Conservation (phyloP, 2,888 invertebrate genomes). For the Spisula solida region DNA sequence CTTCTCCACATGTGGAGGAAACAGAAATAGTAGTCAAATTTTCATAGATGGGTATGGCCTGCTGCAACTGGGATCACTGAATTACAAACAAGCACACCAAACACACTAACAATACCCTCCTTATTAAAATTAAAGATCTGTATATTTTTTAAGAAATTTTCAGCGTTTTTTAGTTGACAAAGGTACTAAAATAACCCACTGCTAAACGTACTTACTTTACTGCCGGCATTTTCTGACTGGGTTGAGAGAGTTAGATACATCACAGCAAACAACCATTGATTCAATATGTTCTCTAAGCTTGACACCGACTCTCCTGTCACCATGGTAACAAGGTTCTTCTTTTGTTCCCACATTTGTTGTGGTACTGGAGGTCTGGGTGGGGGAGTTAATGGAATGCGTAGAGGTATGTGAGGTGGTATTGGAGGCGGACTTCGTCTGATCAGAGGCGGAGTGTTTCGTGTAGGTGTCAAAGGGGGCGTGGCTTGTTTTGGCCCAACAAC, state of each 20-base stretch:
- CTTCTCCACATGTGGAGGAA: too few species aligned
- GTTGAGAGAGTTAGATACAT: conserved; percentile 81
- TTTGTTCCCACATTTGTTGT: conserved; percentile 23
- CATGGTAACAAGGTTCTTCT: conserved; percentile 57
- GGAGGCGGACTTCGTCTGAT: conserved; percentile 58
- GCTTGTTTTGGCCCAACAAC: conserved; percentile 82
- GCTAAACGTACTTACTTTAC: conserved; percentile 56
- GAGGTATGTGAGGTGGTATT: conserved; percentile 62
- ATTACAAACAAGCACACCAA: too few species aligned
- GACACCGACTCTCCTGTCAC: conserved; percentile 67
- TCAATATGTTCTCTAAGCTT: conserved; percentile 57
- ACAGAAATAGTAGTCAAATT: too few species aligned
- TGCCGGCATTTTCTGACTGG: conserved; percentile 64
- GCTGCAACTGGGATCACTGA: too few species aligned
- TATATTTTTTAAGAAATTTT: too few species aligned
- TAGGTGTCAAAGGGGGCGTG: conserved; percentile 68
- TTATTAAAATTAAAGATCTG: too few species aligned
- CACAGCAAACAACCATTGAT: conserved; percentile 72
- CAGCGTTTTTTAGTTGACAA: too few species aligned
- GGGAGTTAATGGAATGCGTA: conserved; percentile 53
- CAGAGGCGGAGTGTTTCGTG: conserved; percentile 62
- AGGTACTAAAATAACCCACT: too few species aligned
- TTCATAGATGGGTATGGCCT: too few species aligned
- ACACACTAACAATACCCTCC: too few species aligned
- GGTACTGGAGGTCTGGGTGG: conserved; percentile 54